Evolutionary conservation across 2,113 vertebrate genomes (phyloP).

Genomic region (Gavia stellata): DNA sequence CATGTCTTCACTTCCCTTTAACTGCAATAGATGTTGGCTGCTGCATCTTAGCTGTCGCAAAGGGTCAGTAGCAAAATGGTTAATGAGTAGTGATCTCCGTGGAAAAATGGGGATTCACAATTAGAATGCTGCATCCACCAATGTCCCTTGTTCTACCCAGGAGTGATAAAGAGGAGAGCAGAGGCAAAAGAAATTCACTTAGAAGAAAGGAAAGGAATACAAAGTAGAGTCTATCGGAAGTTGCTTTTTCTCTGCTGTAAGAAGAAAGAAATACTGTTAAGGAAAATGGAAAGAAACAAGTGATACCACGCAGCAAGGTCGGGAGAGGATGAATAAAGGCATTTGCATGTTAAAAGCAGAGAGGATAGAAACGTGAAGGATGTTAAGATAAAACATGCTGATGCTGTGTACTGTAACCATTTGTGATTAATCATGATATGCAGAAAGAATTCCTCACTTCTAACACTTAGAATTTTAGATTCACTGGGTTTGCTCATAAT

Average conservation of each 20-base stretch:
- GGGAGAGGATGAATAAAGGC: neutral
- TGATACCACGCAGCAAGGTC: neutral
- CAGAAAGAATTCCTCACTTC: neutral
- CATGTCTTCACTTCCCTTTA: neutral
- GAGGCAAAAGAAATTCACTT: neutral
- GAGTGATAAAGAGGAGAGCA: neutral
- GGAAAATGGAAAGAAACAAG: conserved; percentile 24
- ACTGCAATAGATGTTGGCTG: neutral
- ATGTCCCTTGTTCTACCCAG: neutral
- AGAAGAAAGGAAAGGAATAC: conserved; percentile 5
- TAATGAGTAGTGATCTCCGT: neutral
- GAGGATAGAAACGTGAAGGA: neutral
- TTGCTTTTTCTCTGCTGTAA: neutral
- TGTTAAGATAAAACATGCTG: neutral
- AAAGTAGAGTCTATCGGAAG: neutral
- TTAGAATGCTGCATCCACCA: neutral
- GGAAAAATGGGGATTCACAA: neutral
- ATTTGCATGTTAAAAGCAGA: neutral
- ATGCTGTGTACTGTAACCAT: neutral
- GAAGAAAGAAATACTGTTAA: neutral
- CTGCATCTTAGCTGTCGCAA: neutral
- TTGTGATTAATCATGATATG: neutral
- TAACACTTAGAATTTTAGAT: neutral
- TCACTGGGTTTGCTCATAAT: neutral
- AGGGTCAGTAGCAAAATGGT: neutral